phyloP scores from a whole-genome alignment of 2,113 vertebrate genomes.

The Mobula hypostoma region DNA sequence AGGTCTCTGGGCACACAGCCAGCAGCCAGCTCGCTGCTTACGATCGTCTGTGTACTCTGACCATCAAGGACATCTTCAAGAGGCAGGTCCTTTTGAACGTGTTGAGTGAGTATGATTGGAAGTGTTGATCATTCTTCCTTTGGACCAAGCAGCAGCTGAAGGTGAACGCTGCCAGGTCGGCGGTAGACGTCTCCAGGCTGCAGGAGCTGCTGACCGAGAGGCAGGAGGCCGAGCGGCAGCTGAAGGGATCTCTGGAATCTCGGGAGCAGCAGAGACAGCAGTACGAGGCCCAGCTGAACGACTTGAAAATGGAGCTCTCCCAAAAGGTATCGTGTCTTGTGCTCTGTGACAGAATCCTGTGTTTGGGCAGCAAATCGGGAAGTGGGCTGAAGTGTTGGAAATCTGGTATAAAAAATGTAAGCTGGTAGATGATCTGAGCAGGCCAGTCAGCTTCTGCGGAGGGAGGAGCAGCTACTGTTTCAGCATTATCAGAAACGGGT shows the following conservation, averaged over 20 bases:
- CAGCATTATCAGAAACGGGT: too few species aligned
- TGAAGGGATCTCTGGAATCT: conserved; percentile 66
- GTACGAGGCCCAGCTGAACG: conserved; percentile 62
- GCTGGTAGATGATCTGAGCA: too few species aligned
- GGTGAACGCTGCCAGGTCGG: conserved; percentile 59
- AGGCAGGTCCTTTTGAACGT: too few species aligned
- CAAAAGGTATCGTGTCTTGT: conserved; percentile 54
- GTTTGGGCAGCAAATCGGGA: background rate
- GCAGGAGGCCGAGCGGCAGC: conserved; percentile 66
- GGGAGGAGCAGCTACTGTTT: too few species aligned
- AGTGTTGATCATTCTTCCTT: conserved; percentile 40
- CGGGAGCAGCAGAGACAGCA: conserved; percentile 70
- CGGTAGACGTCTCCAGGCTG: conserved; percentile 60
- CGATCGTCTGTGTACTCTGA: too few species aligned
- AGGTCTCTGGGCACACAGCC: too few species aligned
- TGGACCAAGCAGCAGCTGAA: conserved; percentile 72
- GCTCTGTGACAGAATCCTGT: background rate
- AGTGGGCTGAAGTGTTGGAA: too few species aligned
- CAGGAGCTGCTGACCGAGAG: conserved; percentile 69
- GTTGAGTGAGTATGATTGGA: background rate
- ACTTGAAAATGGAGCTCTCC: conserved; percentile 60
- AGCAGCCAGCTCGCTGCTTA: too few species aligned
- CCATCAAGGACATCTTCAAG: too few species aligned
- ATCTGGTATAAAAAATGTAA: too few species aligned
- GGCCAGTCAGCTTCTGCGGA: too few species aligned